Base-by-base conservation (phyloP, 2,888 invertebrate species). In the Pollenia labialis region DNA sequence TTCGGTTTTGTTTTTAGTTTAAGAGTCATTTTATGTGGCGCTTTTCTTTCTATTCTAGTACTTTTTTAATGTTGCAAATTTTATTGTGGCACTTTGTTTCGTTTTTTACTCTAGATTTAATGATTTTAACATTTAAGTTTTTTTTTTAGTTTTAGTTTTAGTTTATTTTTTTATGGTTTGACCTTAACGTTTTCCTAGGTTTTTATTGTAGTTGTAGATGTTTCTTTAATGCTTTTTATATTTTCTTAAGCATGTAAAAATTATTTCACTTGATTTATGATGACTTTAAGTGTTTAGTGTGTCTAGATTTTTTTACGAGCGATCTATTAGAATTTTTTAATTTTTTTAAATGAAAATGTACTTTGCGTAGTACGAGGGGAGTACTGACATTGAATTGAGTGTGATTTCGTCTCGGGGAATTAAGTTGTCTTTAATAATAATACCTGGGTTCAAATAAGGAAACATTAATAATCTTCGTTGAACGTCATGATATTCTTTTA, bases 181-280 rank as follows among this genome's bases (percentile, higher is more conserved):
- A 84, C 77, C 79, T 79, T 62, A 76, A 60, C 52, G 46, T 69
- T 44, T 75, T n/a, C 10, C 62, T 62, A 32, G 44, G 40, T 54
- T 16, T 75, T 10, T 62, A 74, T 46, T 44, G 10, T 68, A 9
- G 9, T 48, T 62, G 14, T 18, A 23, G 48, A 14, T 74, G 48
- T 18, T 46, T 23, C 48, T n/a, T 79, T 4, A 18, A 50, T 40
- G 32, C 52, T 14, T 58, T 23, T 64, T 81, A 32, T 32, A 32
- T 32, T 32, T 46, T 56, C 56, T 46, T 32, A 14, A 42, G 23
- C 60, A 69, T 84, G 23, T 58, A 48, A 46, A 81, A 74, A 76
- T 85, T 77, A 81, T 82, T 77, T 81, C 12, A 66, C 72, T 81
- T 85, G 85, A 85, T 85, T 85, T 85, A 85, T 81, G 85, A 77